phyloP scores from a whole-genome alignment of 1,140 invertebrate species.

The Zaprionus capensis region DNA sequence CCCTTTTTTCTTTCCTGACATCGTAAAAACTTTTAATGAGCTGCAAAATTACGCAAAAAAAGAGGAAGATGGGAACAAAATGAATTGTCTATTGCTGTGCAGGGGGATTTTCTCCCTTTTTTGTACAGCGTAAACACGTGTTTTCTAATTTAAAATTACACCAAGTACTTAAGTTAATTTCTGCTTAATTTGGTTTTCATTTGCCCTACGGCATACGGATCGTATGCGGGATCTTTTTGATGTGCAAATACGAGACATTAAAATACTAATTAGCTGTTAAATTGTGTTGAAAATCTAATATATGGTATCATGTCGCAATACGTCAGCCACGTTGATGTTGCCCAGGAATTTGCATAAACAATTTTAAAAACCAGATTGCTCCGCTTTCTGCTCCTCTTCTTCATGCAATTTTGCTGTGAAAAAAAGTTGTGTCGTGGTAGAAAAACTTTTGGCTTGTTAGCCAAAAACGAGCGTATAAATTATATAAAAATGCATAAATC shows the following conservation, averaged over 20 bases:
- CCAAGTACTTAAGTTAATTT: conserved; percentile 55
- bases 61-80: conserved; percentile 34
- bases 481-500: conserved; percentile 58
- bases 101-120: neutral
- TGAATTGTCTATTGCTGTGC: neutral
- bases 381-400: neutral
- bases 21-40: conserved; percentile 66
- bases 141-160: conserved; percentile 57
- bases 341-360: conserved; percentile 61
- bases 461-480: conserved; percentile 41
- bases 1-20: conserved; percentile 13
- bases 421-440: conserved; percentile 36
- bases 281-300: conserved; percentile 39
- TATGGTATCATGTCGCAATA: conserved; percentile 20
- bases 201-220: neutral
- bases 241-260: conserved; percentile 52
- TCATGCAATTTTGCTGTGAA: conserved; percentile 18
- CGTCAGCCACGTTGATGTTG: conserved; percentile 13
- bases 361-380: conserved; percentile 38
- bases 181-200: conserved; percentile 43
- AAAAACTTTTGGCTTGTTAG: conserved; percentile 52
- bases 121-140: conserved; percentile 20
- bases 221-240: conserved; percentile 50
- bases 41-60: conserved; percentile 46
- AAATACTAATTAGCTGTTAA: conserved; percentile 35